Evolutionary conservation across 1,140 invertebrate species (phyloP), one percentile per base, ranked within the genome.

Genomic region (Temnothorax longispinosus): DNA sequence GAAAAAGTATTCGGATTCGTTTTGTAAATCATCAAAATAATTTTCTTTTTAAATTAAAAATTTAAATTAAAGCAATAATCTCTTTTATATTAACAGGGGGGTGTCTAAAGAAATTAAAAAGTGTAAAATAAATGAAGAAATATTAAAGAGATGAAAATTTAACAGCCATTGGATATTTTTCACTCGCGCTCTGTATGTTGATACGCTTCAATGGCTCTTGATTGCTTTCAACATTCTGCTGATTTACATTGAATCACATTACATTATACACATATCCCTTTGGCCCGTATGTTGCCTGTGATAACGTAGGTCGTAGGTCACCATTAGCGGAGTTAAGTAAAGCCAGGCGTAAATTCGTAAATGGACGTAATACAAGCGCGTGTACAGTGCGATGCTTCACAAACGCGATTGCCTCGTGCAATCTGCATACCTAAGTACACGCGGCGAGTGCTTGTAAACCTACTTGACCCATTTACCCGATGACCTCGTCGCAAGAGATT

Each of bases 391-490:
- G 80, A 84, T 75, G 80, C 80, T 47, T 67, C 35, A 1, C 13
- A 41, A 82, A 74, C 41, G 77, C 58, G 69, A 27, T 54, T 56
- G 77, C 76, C 88, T 74, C 77, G 77, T 78, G 58, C 82, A 90
- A 91, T 91, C 87, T 91, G 89, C 89, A 91, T 91, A 84, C 47
- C 75, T 76, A 85, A 90, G 78, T 88, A 54, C 87, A 75, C 58
- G 58, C 67, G 38, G 64, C 58, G 69, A 89, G 90, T 87, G 81
- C 74, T 81, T 85, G 84, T 81, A 84, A 72, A 88, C 88, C 88
- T 86, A 90, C 90, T 93, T 90, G 91, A 91, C 92, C 92, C 87
- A 92, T 93, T 92, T 92, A 91, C 92, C 92, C 89, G 85, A 76
- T 92, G 91, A 93, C 92, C 92, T 92, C 90, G 91, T 38, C 67